Evolutionary conservation across 2,113 vertebrate species (phyloP), one percentile per base, ranked within the genome.

Genomic region (Microcebus jonahi): DNA sequence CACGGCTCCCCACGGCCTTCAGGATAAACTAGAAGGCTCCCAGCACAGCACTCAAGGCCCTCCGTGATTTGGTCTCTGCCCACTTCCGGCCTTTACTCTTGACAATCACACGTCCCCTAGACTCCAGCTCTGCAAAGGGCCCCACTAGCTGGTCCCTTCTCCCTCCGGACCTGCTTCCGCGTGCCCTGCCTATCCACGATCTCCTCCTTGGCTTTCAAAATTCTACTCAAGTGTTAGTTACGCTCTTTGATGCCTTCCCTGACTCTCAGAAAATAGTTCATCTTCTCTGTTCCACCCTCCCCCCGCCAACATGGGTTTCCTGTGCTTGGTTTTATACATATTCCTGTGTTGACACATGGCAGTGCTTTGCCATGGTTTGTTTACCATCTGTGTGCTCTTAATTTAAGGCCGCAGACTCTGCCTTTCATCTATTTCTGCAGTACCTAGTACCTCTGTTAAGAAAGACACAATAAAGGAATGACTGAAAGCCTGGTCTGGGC

Each of bases 351-450:
- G 79, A 82, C 86, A 89, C 68, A 93, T 55, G 14, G 12, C 17
- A 17, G 23, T 70, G 80, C 31, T 90, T 95, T 83, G 79, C 73
- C 73, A 55, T 39, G 17, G 36, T 88, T 88, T 93, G 20, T 93
- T 94, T 75, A 67, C 42, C 50, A 12, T 80, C 88, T 92, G 63
- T 84, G 63, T 80, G 55, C 79, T 95, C 85, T 94, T 73, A 75
- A 97, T 84, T 88, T 68, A 61, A 92, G 70, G 36, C 57, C 68
- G 34, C 4, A 23, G 88, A 88, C 70, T 61, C 18, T 29, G 82
- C 21, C 42, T 76, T 59, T 45, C 71, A 82, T 50, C 65, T 93
- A 53, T 67, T 76, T 67, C 29, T 31, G 91, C 12, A 27, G 67
- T 39, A 70, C n/a, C 48, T 50, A 91, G 27, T 18, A 63, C 1